Percentiles rank a stretch among this genome's conserved stretches.
phyloP scores from a whole-genome alignment of 2,888 invertebrate genomes.

The Sthenelais limicola region DNA sequence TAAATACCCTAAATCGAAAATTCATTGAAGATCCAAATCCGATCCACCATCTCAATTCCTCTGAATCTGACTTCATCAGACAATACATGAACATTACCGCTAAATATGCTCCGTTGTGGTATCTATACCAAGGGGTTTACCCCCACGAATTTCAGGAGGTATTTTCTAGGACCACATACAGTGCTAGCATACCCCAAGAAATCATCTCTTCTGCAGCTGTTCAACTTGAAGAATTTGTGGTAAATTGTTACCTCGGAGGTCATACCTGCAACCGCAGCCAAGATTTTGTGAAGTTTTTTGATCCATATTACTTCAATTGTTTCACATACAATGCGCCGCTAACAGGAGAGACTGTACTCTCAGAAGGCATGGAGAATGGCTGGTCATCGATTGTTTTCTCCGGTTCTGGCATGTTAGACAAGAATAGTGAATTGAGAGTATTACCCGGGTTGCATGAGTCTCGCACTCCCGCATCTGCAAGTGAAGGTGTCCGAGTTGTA shows the following conservation, averaged over 20 bases:
- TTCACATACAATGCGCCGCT: slow-evolving; percentile 50
- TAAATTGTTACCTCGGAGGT: slow-evolving; percentile 50
- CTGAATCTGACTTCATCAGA: slow-evolving; percentile 45
- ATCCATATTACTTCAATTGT: slow-evolving; percentile 53
- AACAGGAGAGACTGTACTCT: slow-evolving; percentile 37
- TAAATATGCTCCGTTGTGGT: slow-evolving; percentile 48
- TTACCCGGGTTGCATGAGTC: slow-evolving; percentile 51
- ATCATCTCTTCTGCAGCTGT: slow-evolving; percentile 49
- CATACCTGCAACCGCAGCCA: slow-evolving; percentile 46
- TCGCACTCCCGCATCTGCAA: slow-evolving; percentile 49
- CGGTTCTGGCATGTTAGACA: slow-evolving; percentile 51
- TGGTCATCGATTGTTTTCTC: slow-evolving; percentile 50
- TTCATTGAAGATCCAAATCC: slow-evolving; percentile 50
- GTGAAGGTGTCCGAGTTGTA: slow-evolving; percentile 52
- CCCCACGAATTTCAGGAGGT: slow-evolving; percentile 51
- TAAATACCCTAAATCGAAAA: slow-evolving; percentile 51
- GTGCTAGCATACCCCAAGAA: slow-evolving; percentile 48
- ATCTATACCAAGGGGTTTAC: slow-evolving; percentile 45
- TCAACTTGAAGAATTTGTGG: slow-evolving; percentile 50
- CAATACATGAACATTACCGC: slow-evolving; percentile 49
- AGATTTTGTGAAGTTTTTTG: slow-evolving; percentile 49
- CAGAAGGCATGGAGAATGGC: slow-evolving; percentile 53
- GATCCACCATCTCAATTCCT: slow-evolving; percentile 47
- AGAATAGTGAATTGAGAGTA: slow-evolving; percentile 50
- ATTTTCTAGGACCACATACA: slow-evolving; percentile 50